phyloP scores from a whole-genome alignment of 2,113 vertebrate species.

The Osmerus mordax region DNA sequence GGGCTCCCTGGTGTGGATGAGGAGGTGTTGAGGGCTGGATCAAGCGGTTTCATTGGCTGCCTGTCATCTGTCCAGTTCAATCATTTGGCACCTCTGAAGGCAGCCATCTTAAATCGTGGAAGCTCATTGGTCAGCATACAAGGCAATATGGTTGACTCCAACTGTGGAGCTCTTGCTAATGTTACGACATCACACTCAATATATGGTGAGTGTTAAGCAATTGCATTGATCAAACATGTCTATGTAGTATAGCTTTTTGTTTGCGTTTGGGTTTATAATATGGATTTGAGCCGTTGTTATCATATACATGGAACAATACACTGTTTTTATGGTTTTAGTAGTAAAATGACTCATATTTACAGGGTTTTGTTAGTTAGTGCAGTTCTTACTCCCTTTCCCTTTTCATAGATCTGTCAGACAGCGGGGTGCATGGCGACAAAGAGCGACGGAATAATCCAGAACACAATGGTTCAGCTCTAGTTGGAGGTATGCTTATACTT shows the following conservation, averaged over 20 bases:
- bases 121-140: constrained; percentile 69
- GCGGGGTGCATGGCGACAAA: constrained; percentile 71
- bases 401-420: constrained; percentile 76
- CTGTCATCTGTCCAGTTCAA: constrained; percentile 85
- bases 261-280: background rate
- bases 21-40: constrained; percentile 75
- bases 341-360: background rate
- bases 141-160: constrained; percentile 77
- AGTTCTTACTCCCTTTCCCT: constrained; percentile 9
- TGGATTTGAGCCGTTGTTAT: background rate
- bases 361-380: background rate
- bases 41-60: constrained; percentile 78
- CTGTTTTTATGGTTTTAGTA: background rate
- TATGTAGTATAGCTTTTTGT: too few relatives aligned
- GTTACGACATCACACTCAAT: constrained; percentile 74
- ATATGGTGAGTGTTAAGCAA: constrained; percentile 67
- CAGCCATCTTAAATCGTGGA: constrained; percentile 75
- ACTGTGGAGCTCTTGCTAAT: constrained; percentile 67
- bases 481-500: constrained; percentile 35
- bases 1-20: constrained; percentile 68
- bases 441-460: constrained; percentile 76
- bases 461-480: constrained; percentile 75
- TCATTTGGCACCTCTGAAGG: constrained; percentile 79
- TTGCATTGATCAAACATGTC: background rate
- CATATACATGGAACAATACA: background rate